These are phyloP conservation scores for Oreohelix idahoensis DNA, from an alignment of 1,140 invertebrate species.

Conservation along the genomic window DNA sequence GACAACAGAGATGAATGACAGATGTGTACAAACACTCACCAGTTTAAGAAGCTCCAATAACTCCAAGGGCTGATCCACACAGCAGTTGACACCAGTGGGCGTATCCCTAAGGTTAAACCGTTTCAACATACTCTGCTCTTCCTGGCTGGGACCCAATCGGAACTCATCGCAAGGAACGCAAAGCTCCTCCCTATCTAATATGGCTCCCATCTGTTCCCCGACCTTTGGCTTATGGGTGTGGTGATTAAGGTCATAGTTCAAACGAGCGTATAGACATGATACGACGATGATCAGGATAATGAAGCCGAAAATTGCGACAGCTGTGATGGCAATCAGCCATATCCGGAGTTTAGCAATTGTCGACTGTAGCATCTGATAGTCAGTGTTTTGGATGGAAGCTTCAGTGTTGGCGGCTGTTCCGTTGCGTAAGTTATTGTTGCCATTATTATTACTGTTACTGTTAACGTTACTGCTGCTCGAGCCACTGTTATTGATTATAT, in stretches of 20 bases:
- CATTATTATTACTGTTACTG: not conserved
- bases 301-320: conserved; percentile 50
- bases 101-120: conserved; percentile 50
- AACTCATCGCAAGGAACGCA: conserved; percentile 59
- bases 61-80: conserved; percentile 58
- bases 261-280: conserved; percentile 55
- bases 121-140: conserved; percentile 57
- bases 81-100: conserved; percentile 51
- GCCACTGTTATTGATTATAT: not conserved
- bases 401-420: not conserved
- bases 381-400: not conserved
- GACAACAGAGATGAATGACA: no score
- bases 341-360: conserved; percentile 45
- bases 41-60: conserved; percentile 56
- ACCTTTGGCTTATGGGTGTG: conserved; percentile 64
- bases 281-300: conserved; percentile 56
- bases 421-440: conserved; percentile 5
- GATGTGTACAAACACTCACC: conserved; percentile 48
- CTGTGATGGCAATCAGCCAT: conserved; percentile 54
- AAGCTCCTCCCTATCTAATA: conserved; percentile 56
- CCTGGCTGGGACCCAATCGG: conserved; percentile 55
- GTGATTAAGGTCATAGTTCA: conserved; percentile 55
- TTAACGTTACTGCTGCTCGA: not conserved
- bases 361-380: conserved; percentile 30
- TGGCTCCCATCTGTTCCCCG: conserved; percentile 57